Percentiles rank a stretch among this genome's conserved stretches.
Conservation (phyloP, 2,113 vertebrate genomes). For the Ammodramus savannarum region DNA sequence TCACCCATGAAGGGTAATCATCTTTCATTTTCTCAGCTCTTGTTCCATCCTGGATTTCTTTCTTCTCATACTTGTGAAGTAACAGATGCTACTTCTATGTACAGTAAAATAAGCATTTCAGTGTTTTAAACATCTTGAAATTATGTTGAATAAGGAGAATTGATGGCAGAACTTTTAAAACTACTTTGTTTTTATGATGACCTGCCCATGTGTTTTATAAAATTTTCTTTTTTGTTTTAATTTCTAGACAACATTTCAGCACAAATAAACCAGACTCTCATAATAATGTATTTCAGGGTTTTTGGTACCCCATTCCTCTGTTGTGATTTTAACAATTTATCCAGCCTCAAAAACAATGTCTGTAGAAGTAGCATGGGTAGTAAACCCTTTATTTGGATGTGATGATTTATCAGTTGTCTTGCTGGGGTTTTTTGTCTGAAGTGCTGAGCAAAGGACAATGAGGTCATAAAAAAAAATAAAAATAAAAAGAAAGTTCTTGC, state of each 20-base stretch:
- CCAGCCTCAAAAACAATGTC: background rate
- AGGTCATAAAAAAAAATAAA: background rate
- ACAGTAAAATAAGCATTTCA: background rate
- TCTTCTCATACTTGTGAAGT: constrained; percentile 10
- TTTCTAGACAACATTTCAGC: background rate
- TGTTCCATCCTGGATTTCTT: background rate
- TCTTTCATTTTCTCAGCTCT: constrained; percentile 49
- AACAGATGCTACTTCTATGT: constrained; percentile 25
- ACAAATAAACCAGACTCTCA: background rate
- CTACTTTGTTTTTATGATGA: background rate
- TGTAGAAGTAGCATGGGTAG: background rate
- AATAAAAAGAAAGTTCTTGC: too few relatives aligned
- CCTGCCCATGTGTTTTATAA: background rate
- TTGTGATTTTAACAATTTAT: background rate
- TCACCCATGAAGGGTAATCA: constrained; percentile 69
- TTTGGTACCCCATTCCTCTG: background rate
- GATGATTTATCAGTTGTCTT: background rate
- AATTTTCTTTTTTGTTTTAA: background rate
- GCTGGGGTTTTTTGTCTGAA: background rate
- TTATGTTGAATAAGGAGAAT: background rate
- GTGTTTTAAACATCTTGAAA: background rate
- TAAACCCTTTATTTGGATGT: background rate
- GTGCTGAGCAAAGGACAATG: background rate
- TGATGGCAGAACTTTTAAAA: background rate
- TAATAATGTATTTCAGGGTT: background rate